A percentile compares a stretch with the other conserved stretches of the same genome.
Conservation (phyloP, 2,797 vertebrate genomes). For the Columba guinea region DNA sequence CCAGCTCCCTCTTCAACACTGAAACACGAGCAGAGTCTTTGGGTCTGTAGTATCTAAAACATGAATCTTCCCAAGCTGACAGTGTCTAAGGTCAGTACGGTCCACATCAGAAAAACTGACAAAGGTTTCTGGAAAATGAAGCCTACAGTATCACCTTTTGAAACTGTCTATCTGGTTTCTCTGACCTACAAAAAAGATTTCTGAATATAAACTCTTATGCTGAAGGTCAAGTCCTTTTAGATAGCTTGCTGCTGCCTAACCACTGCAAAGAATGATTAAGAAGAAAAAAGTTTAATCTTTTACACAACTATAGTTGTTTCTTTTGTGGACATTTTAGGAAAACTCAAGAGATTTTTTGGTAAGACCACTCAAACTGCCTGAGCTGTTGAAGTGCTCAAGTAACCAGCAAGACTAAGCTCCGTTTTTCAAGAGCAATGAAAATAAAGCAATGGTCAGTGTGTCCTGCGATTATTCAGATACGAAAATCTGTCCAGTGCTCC, state of each 20-base stretch:
- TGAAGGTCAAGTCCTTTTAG: neutral
- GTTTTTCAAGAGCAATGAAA: neutral
- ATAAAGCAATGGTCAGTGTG: neutral
- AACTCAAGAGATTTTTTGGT: neutral
- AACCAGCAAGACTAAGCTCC: neutral
- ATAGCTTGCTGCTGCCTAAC: neutral
- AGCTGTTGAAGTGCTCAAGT: neutral
- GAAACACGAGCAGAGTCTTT: neutral
- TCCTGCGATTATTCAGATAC: neutral
- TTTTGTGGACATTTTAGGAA: neutral
- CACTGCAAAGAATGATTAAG: neutral
- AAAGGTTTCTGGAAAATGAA: neutral
- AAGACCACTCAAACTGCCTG: neutral
- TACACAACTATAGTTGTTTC: neutral
- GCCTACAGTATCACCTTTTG: neutral
- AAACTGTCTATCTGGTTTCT: neutral
- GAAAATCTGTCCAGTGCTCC: neutral
- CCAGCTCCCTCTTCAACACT: neutral
- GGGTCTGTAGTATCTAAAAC: neutral
- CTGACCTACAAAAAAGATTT: neutral
- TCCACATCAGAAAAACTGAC: neutral
- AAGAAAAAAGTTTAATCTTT: neutral
- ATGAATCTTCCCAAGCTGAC: neutral
- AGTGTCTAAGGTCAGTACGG: fast-evolving
- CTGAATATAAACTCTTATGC: neutral